Base-by-base conservation (phyloP, 1,140 invertebrate genomes). In the Hydropsyche tenuis region DNA sequence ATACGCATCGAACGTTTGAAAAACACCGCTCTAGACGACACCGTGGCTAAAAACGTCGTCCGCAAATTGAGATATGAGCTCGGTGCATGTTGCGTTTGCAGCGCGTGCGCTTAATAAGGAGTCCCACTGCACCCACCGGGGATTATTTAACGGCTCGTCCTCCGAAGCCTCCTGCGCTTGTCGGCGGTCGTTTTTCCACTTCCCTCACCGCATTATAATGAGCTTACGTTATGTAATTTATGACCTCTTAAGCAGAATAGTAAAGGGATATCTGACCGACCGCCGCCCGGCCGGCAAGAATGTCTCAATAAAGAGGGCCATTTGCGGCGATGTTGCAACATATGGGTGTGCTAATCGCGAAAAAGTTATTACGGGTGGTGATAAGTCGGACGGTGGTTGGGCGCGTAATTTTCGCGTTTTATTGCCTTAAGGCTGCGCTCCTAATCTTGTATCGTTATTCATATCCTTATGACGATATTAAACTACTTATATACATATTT, bases 71-170 rank as follows among this genome's bases (percentile, higher is more conserved):
- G 56, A 60, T 60, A 60, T 60, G 56, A 60, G 56, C 56, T 60
- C 56, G 56, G 14, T 60, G 56, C 22, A 23, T 37, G 30, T 9
- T 37, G 30, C 30, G 9, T 3, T 16, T 27, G 56, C 56, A 60
- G n/a, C 56, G 56, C 56, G 56, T 60, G 56, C 56, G 56, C 56
- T 60, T 60, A 60, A 60, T 60, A 60, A 60, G 56, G 56, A 60
- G 56, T 60, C 56, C 22, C 56, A 60, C 30, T 37, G 56, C 22
- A 25, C 56, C 30, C 22, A 53, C 48, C 16, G 56, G 56, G 56
- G 56, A 60, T 60, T 60, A 60, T 60, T 60, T 60, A 60, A 25
- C 56, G n/a, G 56, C 56, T 14, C 56, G 56, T 60, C 56, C 56
- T 25, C 14, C n/a, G 20, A 16, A 20, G 16, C 16, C 48, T 53